These are phyloP conservation scores for Rhipidura dahli DNA, from an alignment of 2,113 vertebrate genomes.

Conservation along the genomic window DNA sequence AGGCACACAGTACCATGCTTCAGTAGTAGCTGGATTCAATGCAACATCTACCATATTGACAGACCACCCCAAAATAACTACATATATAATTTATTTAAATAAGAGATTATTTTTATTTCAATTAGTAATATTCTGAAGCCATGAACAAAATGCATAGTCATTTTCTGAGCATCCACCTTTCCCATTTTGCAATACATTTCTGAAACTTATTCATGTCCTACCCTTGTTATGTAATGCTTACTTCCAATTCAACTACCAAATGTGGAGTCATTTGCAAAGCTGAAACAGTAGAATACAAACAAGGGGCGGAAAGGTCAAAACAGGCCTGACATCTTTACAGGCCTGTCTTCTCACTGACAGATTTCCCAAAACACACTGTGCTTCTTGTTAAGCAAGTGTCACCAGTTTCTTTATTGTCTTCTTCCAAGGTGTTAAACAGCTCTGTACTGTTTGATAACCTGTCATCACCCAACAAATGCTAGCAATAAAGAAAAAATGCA, in stretches of 20 bases:
- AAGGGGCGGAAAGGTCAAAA: neutral
- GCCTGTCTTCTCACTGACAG: neutral
- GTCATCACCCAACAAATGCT: conserved; percentile 21
- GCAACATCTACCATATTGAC: neutral
- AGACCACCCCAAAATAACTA: neutral
- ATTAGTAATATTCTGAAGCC: neutral
- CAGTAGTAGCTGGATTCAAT: neutral
- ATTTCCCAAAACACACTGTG: neutral
- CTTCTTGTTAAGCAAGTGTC: conserved; percentile 29
- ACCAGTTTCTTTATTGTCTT: neutral
- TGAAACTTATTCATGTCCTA: neutral
- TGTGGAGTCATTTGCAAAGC: neutral
- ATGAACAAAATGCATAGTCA: neutral
- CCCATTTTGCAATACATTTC: neutral
- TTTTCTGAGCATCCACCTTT: neutral
- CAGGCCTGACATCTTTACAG: conserved; percentile 3
- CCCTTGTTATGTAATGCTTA: neutral
- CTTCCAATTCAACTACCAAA: neutral
- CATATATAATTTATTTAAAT: neutral
- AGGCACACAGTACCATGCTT: neutral
- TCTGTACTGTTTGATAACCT: conserved; percentile 15
- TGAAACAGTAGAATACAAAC: neutral
- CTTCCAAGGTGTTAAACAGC: conserved; percentile 17
- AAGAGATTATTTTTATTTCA: neutral
- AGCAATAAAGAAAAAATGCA: conserved; percentile 21